Base-by-base conservation (phyloP, 2,888 invertebrate species). In the Eupithecia subumbrata region DNA sequence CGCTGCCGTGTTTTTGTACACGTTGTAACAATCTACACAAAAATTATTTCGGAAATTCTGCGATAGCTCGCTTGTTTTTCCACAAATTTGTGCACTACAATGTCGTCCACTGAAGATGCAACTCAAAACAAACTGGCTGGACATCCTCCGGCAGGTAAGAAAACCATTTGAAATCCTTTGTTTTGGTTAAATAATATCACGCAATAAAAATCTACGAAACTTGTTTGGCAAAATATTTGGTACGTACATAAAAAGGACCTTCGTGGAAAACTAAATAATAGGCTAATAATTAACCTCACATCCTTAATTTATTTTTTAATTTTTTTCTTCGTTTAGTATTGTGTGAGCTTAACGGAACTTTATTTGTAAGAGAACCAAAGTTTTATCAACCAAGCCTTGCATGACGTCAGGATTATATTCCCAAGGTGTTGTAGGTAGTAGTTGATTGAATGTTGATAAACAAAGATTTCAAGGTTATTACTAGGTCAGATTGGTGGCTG, bases 131-230 rank as follows among this genome's bases (percentile, higher is more conserved):
- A 98, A 88, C 73, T 77, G 56, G 98, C 96, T 80, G 98, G 98
- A 75, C 98, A 98, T 92, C 98, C 98, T 82, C 98, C 98, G 85
- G 98, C 98, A 95, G 97, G 98, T 98, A 95, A 79, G 95, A 73
- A 64, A 69, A 37, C n/a, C n/a, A 11, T 18, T 25, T 11, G 5
- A 52, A 64, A 43, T 45, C 48, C 71, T 71, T 75, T 75, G 68
- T 75, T 40, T 68, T 43, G 34, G 18, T 30, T 30, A 30, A 18
- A 9, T 2, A 1, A 18, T 22, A 45, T 4, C 16, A 64, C 64
- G 64, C 34, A 64, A 18, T 64, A 64, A 18, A 34, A 34, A 34
- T 18, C 18, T 12, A 34, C 8, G 18, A 64, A 34, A 64, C 64
- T 18, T 18, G 64, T 64, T 64, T 64, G 34, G 11, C 56, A 22